Conservation (phyloP, 2,888 invertebrate species). For the Belgica antarctica region DNA sequence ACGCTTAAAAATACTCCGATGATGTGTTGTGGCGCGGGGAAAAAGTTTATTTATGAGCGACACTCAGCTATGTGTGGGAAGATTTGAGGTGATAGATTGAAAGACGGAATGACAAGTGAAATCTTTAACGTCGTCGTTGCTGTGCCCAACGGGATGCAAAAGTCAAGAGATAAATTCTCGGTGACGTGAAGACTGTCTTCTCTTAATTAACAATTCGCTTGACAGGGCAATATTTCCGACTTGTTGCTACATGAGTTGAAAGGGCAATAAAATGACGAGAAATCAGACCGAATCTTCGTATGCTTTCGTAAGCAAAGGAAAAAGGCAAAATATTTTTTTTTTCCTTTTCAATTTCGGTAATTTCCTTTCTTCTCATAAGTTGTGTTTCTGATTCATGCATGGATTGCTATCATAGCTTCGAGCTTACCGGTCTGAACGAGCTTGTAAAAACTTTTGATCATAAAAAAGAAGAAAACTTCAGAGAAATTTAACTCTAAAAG, state of each 20-base stretch:
- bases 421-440: neutral
- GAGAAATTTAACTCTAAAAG: slow-evolving; percentile 4
- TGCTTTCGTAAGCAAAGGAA: neutral
- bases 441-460: neutral
- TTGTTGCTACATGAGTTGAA: neutral
- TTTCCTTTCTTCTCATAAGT: too few species aligned
- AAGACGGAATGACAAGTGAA: neutral
- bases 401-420: neutral
- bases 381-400: slow-evolving; percentile 15
- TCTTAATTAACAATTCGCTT: neutral
- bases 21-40: neutral
- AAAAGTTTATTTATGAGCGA: neutral
- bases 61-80: neutral
- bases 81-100: neutral
- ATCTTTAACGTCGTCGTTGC: too few species aligned
- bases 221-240: neutral
- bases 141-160: too few species aligned
- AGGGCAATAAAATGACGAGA: too few species aligned
- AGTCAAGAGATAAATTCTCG: too few species aligned
- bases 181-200: neutral
- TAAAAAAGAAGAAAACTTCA: slow-evolving; percentile 16
- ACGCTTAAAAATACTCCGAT: neutral
- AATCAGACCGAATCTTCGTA: too few species aligned
- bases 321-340: neutral
- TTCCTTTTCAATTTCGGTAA: neutral